Evolutionary conservation across 2,888 invertebrate species (phyloP).

Genomic region (Pristionchus fissidentatus): DNA sequence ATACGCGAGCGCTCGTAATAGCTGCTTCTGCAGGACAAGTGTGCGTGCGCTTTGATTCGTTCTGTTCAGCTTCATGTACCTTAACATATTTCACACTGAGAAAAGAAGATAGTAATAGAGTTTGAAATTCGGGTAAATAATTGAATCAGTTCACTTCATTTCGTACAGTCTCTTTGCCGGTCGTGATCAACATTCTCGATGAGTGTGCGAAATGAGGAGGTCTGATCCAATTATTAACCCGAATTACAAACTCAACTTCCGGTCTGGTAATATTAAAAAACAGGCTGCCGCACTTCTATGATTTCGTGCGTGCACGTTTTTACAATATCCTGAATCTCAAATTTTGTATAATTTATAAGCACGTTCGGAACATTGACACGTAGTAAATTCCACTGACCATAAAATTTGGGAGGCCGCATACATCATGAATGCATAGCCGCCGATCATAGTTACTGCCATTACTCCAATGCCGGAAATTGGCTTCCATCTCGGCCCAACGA

Average conservation of each 20-base stretch:
- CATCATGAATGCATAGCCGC: conserved; percentile 40
- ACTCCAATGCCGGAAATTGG: conserved; percentile 9
- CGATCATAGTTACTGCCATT: conserved; percentile 22
- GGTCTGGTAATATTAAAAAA: no score
- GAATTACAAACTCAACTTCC: no score
- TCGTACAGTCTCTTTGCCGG: no score
- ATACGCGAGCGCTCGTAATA: conserved; percentile 20
- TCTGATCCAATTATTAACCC: no score
- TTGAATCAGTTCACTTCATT: no score
- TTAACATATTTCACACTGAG: neutral
- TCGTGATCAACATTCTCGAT: no score
- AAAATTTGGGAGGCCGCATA: neutral
- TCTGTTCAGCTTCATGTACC: neutral
- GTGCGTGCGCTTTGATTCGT: neutral
- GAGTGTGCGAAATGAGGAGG: no score
- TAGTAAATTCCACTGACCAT: neutral
- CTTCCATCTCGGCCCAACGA: conserved; percentile 34
- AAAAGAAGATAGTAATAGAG: no score
- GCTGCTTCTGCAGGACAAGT: neutral
- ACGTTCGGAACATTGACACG: neutral
- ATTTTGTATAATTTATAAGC: neutral
- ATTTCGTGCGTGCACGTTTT: no score
- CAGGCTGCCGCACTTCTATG: no score
- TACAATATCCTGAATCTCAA: no score
- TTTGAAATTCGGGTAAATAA: no score